Base-by-base conservation (phyloP, 2,797 vertebrate species). In the Aplochiton taeniatus region DNA sequence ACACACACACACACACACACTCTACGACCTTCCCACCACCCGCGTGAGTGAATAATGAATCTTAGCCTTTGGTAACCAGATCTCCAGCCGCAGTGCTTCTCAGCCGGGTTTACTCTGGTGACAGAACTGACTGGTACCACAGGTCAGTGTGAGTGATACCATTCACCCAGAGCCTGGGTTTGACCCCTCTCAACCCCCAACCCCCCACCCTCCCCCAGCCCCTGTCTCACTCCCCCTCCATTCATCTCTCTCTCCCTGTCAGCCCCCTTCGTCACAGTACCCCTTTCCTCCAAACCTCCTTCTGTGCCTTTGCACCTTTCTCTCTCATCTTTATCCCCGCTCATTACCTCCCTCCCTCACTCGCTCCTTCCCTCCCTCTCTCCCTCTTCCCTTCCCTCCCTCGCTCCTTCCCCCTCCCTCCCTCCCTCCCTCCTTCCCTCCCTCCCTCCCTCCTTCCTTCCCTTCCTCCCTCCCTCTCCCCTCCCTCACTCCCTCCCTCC, bases 11-110 rank as follows among this genome's bases (percentile, higher is more conserved):
- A 62, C 60, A 62, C 60, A 52, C 13, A 63, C 13, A 52, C 50
- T 19, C 18, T 43, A 45, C 12, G n/a, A 16, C 43, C 42, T 0
- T 1, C 10, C 58, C 16, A 8, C 43, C 3, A 8, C 58, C 17
- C 11, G 65, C 64, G 20, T 80, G 81, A 80, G 81, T 88, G 83
- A 55, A 79, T 65, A 81, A 72, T 59, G 68, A 61, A 78, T 45
- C 77, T 86, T 86, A 83, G 83, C 70, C 70, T 79, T 52, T 31
- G 67, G 82, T 81, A 89, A 89, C 85, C 83, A 83, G 55, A 45
- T 65, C 66, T 18, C 14, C 64, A 65, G 79, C 84, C 84, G 81
- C 85, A 87, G 83, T 81, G 65, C 61, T 61, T 31, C 41, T 31
- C 9, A 59, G 67, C 77, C 54, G 16, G 31, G 75, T 84, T 79